Percentiles rank a stretch among this genome's conserved stretches.
Conservation (phyloP, 2,797 vertebrate species). For the Takifugu rubripes region DNA sequence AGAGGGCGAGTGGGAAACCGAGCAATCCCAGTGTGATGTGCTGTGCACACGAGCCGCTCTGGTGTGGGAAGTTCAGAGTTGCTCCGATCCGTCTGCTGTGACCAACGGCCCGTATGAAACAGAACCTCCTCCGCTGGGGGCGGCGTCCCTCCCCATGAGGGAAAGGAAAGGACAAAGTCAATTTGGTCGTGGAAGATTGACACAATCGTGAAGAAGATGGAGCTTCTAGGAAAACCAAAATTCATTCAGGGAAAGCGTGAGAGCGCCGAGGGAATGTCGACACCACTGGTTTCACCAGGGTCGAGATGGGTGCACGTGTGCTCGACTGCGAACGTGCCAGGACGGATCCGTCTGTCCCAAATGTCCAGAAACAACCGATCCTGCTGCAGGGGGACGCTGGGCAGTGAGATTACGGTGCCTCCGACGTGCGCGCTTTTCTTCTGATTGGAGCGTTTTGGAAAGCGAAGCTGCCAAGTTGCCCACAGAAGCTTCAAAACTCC, state of each 20-base stretch:
- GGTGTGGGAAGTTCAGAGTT: no score
- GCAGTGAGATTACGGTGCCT: slow-evolving; percentile 18
- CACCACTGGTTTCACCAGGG: slow-evolving; percentile 14
- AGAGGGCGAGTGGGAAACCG: no score
- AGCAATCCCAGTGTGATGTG: no score
- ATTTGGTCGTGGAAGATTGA: slow-evolving; percentile 7
- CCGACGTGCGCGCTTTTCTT: slow-evolving; percentile 22
- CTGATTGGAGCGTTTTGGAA: slow-evolving; percentile 24
- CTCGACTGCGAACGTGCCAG: slow-evolving; percentile 2
- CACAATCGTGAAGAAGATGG: slow-evolving; percentile 13
- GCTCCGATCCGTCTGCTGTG: no score
- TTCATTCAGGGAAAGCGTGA: slow-evolving; percentile 15
- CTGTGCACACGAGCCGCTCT: no score
- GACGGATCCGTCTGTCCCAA: slow-evolving; percentile 29
- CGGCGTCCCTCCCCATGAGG: no score
- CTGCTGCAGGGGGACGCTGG: slow-evolving; percentile 33
- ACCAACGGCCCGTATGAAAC: no score
- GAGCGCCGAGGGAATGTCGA: slow-evolving; percentile 6
- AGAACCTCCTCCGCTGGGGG: no score
- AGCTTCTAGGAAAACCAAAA: slow-evolving; percentile 16
- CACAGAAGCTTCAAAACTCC: slow-evolving; percentile 13
- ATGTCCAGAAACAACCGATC: slow-evolving; percentile 39
- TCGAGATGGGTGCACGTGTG: not conserved
- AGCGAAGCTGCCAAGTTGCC: slow-evolving; percentile 4
- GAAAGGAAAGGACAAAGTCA: not conserved